Base-by-base conservation (phyloP, 2,888 invertebrate species). In the Caenorhabditis doughertyi region DNA sequence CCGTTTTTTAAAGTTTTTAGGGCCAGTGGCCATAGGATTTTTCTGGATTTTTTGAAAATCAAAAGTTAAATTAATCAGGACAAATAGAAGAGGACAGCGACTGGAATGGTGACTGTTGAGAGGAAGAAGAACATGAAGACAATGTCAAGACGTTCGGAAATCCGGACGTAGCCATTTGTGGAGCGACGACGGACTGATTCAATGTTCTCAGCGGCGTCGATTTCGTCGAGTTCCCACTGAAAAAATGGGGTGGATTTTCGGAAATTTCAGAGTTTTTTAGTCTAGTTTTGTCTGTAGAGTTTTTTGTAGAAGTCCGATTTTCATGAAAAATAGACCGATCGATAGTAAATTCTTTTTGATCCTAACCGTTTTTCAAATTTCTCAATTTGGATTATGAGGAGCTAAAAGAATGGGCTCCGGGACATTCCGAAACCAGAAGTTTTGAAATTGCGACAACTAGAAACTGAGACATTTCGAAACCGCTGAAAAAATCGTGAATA, bases 91-190 rank as follows among this genome's bases (percentile, higher is more conserved):
- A 90, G 86, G 16, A 89, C 85, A n/a, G 88, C 72, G 21, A 90
- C 90, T 8, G 90, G 90, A 27, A 89, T 84, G 11, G 90, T 90
- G 39, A 90, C 89, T 1, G 85, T 49, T 18, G 84, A 47, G 21
- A 90, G 76, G 83, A 89, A 90, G 64, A 89, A 76, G 18, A 84
- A 79, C 89, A 89, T 89, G 58, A 90, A 88, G 32, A 89, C 51
- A 42, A 87, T 71, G 76, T 90, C 90, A 27, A 90, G 77, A 1
- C 90, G 85, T 47, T 90, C 89, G 32, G 87, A 83, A 39, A 90
- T 87, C n/a, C 84, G 81, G 21, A 90, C 90, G 56, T 85, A 90
- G 2, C 90, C 90, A 74, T 90, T 90, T n/a, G 81, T 79, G 5
- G 83, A 55, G 51, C 71, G 44, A 4, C 74, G 74, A 4, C 81